Conservation (phyloP, 2,888 invertebrate genomes). For the Habroteleia sp. region DNA sequence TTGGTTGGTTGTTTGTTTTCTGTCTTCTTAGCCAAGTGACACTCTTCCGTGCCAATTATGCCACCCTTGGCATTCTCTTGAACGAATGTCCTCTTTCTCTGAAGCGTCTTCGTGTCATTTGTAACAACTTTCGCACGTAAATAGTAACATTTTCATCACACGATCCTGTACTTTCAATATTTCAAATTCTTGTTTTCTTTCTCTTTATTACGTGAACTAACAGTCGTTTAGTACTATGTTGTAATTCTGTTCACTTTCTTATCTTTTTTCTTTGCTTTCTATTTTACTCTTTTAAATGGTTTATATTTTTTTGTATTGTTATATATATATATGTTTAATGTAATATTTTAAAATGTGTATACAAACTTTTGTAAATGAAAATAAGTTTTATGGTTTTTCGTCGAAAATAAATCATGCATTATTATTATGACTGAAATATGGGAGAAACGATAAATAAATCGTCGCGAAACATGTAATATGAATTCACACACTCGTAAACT, state of each 20-base stretch:
- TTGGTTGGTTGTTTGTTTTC: slow-evolving; percentile 70
- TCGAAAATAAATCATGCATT: too few relatives aligned
- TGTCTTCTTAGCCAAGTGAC: slow-evolving; percentile 63
- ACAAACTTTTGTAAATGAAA: too few relatives aligned
- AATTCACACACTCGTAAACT: slow-evolving; percentile 40
- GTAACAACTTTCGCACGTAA: slow-evolving; percentile 50
- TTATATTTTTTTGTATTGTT: neutral
- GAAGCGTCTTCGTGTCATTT: slow-evolving; percentile 40
- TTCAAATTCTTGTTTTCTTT: slow-evolving; percentile 11
- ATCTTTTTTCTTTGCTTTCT: too few relatives aligned
- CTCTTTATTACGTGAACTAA: slow-evolving; percentile 24
- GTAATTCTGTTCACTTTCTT: too few relatives aligned
- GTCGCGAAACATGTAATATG: slow-evolving; percentile 29
- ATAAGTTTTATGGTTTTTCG: too few relatives aligned
- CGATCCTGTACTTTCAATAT: slow-evolving; percentile 9
- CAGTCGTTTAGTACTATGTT: too few relatives aligned
- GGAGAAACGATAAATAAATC: too few relatives aligned
- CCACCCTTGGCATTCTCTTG: slow-evolving; percentile 44
- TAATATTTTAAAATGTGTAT: too few relatives aligned
- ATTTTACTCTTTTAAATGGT: neutral
- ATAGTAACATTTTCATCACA: slow-evolving; percentile 26
- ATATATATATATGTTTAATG: too few relatives aligned
- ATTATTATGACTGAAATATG: too few relatives aligned
- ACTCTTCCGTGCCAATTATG: slow-evolving; percentile 42
- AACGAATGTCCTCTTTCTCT: slow-evolving; percentile 36